These are phyloP conservation scores for Miniopterus natalensis DNA, from an alignment of 2,113 vertebrate species.

Conservation along the genomic window DNA sequence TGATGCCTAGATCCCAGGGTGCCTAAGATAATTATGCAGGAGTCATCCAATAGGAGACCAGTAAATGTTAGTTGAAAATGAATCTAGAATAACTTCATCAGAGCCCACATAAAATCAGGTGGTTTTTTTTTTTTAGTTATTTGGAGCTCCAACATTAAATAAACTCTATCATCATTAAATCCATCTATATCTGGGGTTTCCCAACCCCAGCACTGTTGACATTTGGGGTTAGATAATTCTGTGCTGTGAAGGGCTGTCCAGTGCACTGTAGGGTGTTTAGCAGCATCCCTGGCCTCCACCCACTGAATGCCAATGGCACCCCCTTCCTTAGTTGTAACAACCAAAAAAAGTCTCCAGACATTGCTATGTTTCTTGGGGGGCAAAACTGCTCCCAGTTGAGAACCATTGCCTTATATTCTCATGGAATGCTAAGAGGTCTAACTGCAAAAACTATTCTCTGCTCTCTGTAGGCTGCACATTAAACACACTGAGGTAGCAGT, in stretches of 20 bases:
- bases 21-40: neutral
- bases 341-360: neutral
- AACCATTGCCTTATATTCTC: neutral
- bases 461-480: neutral
- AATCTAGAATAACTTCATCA: neutral
- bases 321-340: neutral
- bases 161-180: neutral
- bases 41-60: neutral
- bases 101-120: neutral
- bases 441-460: neutral
- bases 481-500: neutral
- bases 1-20: neutral
- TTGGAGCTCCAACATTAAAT: neutral
- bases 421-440: no score
- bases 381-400: neutral
- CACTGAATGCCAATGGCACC: neutral
- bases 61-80: neutral
- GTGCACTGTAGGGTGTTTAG: accelerated
- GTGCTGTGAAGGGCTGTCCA: accelerated
- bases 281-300: neutral
- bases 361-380: neutral
- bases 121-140: neutral
- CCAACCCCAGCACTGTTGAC: neutral
- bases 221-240: neutral
- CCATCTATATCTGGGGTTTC: neutral